These are phyloP conservation scores for Halichoerus grypus DNA, from an alignment of 2,113 vertebrate species.

Conservation along the genomic window DNA sequence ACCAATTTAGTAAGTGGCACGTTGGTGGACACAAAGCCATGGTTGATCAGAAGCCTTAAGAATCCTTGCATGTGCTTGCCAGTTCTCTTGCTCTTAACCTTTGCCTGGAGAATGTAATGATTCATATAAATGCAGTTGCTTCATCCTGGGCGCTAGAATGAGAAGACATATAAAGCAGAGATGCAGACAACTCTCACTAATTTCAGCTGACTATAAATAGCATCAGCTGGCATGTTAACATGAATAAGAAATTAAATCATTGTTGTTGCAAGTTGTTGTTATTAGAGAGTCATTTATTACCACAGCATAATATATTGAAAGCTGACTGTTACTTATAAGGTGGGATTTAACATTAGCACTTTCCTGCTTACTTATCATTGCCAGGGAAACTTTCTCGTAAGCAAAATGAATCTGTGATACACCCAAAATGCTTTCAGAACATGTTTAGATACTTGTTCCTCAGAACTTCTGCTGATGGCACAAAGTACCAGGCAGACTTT, in stretches of 20 bases:
- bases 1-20: background rate
- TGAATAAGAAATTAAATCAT: background rate
- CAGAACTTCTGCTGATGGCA: background rate
- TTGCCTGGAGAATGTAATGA: background rate
- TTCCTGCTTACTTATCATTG: background rate
- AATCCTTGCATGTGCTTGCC: background rate
- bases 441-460: background rate
- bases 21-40: background rate
- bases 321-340: background rate
- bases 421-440: background rate
- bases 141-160: background rate
- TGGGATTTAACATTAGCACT: background rate
- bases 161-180: background rate
- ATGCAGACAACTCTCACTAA: background rate
- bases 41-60: background rate
- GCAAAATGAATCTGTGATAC: background rate
- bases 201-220: background rate
- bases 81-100: background rate
- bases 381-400: background rate
- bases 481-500: background rate
- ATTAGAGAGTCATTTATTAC: background rate
- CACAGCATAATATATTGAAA: background rate
- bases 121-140: background rate
- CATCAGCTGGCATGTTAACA: background rate
- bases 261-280: background rate